phyloP scores from a whole-genome alignment of 2,113 vertebrate species.

The Fulica atra region DNA sequence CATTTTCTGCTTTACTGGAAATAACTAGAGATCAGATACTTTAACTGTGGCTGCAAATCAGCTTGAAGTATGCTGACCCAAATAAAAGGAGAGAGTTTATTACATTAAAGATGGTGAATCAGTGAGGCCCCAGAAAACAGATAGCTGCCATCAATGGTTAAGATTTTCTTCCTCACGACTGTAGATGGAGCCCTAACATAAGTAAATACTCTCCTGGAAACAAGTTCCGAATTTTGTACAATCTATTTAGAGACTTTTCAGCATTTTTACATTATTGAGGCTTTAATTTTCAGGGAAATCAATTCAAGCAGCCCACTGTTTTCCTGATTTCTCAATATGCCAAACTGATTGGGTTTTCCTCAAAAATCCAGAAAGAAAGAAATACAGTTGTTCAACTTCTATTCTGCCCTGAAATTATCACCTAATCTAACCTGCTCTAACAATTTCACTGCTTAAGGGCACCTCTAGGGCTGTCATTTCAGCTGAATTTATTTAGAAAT shows the following conservation, averaged over 20 bases:
- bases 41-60: background rate
- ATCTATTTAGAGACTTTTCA: slow-evolving; percentile 3
- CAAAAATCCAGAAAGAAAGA: background rate
- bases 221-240: background rate
- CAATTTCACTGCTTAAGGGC: slow-evolving; percentile 39
- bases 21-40: slow-evolving; percentile 18
- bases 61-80: background rate
- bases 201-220: slow-evolving; percentile 27
- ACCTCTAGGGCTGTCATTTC: slow-evolving; percentile 11
- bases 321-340: background rate
- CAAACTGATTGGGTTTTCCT: background rate
- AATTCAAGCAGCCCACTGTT: background rate
- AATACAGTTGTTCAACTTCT: background rate
- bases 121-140: background rate
- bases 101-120: background rate
- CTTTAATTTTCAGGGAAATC: slow-evolving; percentile 54
- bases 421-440: slow-evolving; percentile 14
- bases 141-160: background rate
- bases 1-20: slow-evolving; percentile 29
- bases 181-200: slow-evolving; percentile 78
- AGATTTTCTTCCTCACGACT: slow-evolving; percentile 35
- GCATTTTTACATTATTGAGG: background rate
- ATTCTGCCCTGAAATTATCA: slow-evolving; percentile 20
- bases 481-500: slow-evolving; percentile 17
- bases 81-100: background rate